phyloP scores from a whole-genome alignment of 1,140 invertebrate genomes.

The Lasioglossum albipes region DNA sequence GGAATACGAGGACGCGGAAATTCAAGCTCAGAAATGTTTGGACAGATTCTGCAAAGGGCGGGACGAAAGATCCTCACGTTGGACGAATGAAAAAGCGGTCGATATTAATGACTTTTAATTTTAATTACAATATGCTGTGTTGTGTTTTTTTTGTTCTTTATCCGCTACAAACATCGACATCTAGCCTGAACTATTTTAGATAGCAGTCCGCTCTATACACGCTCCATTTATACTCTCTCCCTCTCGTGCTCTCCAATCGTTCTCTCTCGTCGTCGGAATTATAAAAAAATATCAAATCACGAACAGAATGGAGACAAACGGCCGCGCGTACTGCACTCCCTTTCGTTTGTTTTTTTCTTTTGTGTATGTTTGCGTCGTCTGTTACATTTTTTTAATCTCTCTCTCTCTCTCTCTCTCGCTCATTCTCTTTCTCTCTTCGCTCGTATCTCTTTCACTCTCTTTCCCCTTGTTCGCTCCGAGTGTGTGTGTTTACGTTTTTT shows the following conservation, averaged over 20 bases:
- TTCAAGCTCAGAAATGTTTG: too few species aligned
- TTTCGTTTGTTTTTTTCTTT: too few species aligned
- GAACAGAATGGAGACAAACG: slow-evolving; percentile 75
- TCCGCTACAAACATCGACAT: slow-evolving; percentile 79
- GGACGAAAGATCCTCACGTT: not conserved
- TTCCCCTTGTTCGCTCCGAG: too few species aligned
- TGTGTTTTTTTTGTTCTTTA: slow-evolving; percentile 69
- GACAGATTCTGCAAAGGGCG: too few species aligned
- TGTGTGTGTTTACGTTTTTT: too few species aligned
- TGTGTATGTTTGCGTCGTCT: too few species aligned
- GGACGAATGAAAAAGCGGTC: slow-evolving; percentile 48
- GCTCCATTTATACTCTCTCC: slow-evolving; percentile 48
- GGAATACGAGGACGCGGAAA: not conserved
- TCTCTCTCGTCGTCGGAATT: slow-evolving; percentile 59
- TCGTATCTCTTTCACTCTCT: too few species aligned
- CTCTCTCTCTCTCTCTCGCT: too few species aligned
- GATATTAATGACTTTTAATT: slow-evolving; percentile 72
- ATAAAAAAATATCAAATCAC: slow-evolving; percentile 79
- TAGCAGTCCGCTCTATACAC: slow-evolving; percentile 75
- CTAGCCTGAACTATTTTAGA: slow-evolving; percentile 79
- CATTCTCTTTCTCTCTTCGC: too few species aligned
- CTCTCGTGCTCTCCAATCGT: slow-evolving; percentile 34
- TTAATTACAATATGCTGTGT: slow-evolving; percentile 78
- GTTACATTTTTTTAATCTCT: too few species aligned
- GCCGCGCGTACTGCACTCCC: slow-evolving; percentile 51